A percentile compares a stretch with the other conserved stretches of the same genome.
These are phyloP conservation scores for Erebia aethiops DNA, from an alignment of 2,888 invertebrate species.

Conservation along the genomic window DNA sequence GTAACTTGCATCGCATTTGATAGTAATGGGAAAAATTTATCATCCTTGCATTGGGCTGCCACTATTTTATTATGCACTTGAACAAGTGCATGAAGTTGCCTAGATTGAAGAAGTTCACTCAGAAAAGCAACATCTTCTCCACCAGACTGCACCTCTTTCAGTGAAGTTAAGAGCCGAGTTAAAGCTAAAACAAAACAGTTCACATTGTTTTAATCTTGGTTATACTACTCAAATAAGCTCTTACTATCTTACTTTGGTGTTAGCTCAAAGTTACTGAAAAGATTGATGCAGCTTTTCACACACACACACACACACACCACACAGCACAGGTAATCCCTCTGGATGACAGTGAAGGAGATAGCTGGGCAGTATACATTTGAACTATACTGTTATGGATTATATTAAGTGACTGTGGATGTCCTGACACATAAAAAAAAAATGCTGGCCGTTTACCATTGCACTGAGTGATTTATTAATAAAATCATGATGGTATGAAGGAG, in stretches of 20 bases:
- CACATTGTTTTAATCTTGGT: not conserved
- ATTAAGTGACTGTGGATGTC: not conserved
- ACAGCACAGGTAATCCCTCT: too few relatives aligned
- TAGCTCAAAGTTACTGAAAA: too few relatives aligned
- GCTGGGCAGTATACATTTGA: too few relatives aligned
- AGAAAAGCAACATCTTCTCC: slow-evolving; percentile 95
- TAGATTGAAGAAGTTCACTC: slow-evolving; percentile 91
- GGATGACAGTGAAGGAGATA: too few relatives aligned
- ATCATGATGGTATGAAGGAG: too few relatives aligned
- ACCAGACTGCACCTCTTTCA: slow-evolving; percentile 90
- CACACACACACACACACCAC: too few relatives aligned
- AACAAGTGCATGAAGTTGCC: slow-evolving; percentile 94
- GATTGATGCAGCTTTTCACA: too few relatives aligned
- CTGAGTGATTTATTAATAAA: too few relatives aligned
- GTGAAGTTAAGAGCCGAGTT: slow-evolving; percentile 89
- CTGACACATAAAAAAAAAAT: too few relatives aligned
- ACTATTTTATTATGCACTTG: slow-evolving; percentile 95
- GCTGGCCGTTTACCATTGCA: too few relatives aligned
- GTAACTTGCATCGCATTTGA: slow-evolving; percentile 93
- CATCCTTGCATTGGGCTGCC: slow-evolving; percentile 91
- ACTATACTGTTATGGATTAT: not conserved
- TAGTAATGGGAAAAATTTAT: slow-evolving; percentile 91
- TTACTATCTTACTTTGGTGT: not conserved
- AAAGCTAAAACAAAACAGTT: slow-evolving; percentile 83
- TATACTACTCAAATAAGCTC: not conserved